These are phyloP conservation scores for Pristionchus pacificus DNA, from an alignment of 1,140 invertebrate genomes.

Conservation along the genomic window DNA sequence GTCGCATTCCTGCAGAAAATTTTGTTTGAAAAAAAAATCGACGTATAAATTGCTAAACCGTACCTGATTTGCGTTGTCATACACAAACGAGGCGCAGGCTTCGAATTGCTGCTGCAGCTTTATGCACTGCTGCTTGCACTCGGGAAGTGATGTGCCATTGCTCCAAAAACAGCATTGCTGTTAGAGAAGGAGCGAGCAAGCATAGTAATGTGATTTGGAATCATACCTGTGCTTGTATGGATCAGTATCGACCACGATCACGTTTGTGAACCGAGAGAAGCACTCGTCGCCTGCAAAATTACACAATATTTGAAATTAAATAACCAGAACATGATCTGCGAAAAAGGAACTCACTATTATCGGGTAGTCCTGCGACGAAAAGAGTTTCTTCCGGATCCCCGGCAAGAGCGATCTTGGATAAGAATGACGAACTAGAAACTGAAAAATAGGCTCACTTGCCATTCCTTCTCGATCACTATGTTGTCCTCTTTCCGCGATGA, in stretches of 20 bases:
- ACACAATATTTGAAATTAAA: too few species aligned
- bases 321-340: too few species aligned
- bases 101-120: conserved; percentile 50
- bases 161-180: too few species aligned
- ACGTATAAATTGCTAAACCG: too few species aligned
- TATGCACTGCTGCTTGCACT: conserved; percentile 54
- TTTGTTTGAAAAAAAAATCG: background rate
- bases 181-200: conserved; percentile 28
- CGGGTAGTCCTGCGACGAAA: too few species aligned
- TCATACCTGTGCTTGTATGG: conserved; percentile 50
- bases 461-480: too few species aligned
- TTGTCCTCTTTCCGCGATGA: too few species aligned
- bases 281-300: conserved; percentile 57
- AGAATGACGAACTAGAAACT: too few species aligned
- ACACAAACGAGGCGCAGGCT: conserved; percentile 55
- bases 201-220: background rate
- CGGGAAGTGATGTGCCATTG: conserved; percentile 46
- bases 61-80: conserved; percentile 56
- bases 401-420: too few species aligned
- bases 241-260: conserved; percentile 55
- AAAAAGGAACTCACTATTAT: too few species aligned
- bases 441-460: too few species aligned
- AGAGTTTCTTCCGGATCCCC: too few species aligned
- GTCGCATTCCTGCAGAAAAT: conserved; percentile 46
- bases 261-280: conserved; percentile 52